These are phyloP conservation scores for Xestia ashworthii DNA, from an alignment of 2,888 invertebrate species.

Conservation along the genomic window DNA sequence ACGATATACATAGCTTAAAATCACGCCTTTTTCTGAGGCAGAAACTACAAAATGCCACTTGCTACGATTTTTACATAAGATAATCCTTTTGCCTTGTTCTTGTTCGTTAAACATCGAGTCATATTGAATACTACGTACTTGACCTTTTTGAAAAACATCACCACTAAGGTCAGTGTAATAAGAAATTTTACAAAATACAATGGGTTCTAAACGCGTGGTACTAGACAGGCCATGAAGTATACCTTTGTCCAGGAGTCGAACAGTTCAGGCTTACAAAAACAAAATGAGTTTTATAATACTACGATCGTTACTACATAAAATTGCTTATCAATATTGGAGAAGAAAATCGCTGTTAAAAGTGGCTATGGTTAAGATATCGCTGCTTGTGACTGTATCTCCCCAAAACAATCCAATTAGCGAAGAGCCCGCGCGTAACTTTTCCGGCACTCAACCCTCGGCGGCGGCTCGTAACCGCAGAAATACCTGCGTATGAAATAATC, in stretches of 20 bases:
- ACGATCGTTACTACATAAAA: neutral
- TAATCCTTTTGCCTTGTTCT: neutral
- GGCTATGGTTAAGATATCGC: neutral
- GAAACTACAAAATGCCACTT: neutral
- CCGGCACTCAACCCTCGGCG: conserved; percentile 52
- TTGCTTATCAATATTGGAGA: neutral
- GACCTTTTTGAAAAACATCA: neutral
- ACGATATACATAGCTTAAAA: neutral
- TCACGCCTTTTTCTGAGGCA: neutral
- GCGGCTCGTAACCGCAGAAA: conserved; percentile 33
- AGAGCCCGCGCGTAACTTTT: conserved; percentile 54
- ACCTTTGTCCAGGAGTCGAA: neutral
- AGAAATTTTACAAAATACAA: neutral
- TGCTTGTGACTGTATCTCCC: conserved; percentile 8
- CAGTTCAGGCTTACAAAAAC: neutral
- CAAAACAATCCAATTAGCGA: conserved; percentile 62
- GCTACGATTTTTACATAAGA: neutral
- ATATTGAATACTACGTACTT: neutral
- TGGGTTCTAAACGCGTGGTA: neutral
- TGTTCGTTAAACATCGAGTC: too few relatives aligned
- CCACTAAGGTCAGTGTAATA: neutral
- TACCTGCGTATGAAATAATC: conserved; percentile 54
- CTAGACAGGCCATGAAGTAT: too few relatives aligned
- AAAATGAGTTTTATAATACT: neutral
- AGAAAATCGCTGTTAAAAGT: neutral